Base-by-base conservation (phyloP, 2,113 vertebrate genomes). In the Oreochromis spilurus region DNA sequence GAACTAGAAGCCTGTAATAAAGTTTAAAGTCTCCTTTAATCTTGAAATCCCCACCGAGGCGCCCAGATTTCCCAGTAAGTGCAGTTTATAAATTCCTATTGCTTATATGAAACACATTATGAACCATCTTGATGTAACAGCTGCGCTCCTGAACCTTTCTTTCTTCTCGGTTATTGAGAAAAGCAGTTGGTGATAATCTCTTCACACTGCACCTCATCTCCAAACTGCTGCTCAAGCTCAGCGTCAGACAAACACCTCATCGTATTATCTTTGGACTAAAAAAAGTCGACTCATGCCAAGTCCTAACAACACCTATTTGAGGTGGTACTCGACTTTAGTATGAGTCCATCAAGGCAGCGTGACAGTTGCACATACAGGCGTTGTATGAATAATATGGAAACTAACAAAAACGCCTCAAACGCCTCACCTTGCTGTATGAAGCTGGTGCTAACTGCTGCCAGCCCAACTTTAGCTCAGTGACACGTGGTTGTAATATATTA, bases 241-340 rank as follows among this genome's bases (percentile, higher is more conserved):
- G 29, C 26, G 16, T 45, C 57, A 50, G 60, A 55, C 13, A 54
- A 19, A 36, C 17, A 45, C 38, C 21, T 72, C 21, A 5, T 75
- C 24, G 3, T 31, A 26, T 75, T 75, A 50, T 29, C 70, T 50
- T 29, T 75, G 67, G 70, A 75, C 24, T 75, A 48, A 50, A 75
- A 48, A 11, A 31, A 12, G 43, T 50, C 6, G 16, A 50, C 16
- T 75, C 43, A 19, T 19, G 70, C 43, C 70, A 75, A 75, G 70
- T 48, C 14, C 24, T 7, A 12, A 48, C 29, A 48, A 75, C 43
- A 75, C 43, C 43, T 75, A 29, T 75, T 75, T 48, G 21, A 75
- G 40, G 67, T 75, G 67, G 43, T 17, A 75, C 24, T 48, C 9
- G 10, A 29, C 24, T 0, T 16, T 19, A 75, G 21, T 0, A 48